phyloP scores from a whole-genome alignment of 2,797 vertebrate species.

The Xenentodon cancila region DNA sequence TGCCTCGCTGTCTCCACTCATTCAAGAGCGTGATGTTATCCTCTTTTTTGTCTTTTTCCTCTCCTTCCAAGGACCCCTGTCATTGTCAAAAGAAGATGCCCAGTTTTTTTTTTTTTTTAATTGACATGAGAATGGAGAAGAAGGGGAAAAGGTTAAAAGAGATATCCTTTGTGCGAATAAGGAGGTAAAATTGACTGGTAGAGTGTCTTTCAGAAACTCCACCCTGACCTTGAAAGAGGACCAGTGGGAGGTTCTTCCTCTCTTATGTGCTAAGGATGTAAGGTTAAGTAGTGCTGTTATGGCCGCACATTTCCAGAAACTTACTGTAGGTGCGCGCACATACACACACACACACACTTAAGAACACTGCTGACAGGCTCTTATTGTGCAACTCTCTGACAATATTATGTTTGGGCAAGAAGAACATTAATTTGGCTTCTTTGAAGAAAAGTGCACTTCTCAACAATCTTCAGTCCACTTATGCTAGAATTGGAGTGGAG shows the following conservation, averaged over 20 bases:
- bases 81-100: conserved; percentile 66
- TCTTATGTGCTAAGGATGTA: conserved; percentile 59
- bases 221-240: conserved; percentile 75
- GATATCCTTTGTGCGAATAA: conserved; percentile 78
- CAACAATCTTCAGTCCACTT: conserved; percentile 77
- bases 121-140: conserved; percentile 60
- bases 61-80: conserved; percentile 58
- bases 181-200: conserved; percentile 72
- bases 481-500: conserved; percentile 68
- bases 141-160: conserved; percentile 72
- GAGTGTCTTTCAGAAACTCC: conserved; percentile 75
- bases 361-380: conserved; percentile 66
- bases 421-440: conserved; percentile 83
- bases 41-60: conserved; percentile 47
- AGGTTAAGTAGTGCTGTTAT: conserved; percentile 75
- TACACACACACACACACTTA: conserved; percentile 51
- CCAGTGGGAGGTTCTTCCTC: conserved; percentile 66
- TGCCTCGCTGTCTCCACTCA: conserved; percentile 37
- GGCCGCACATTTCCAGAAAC: conserved; percentile 49
- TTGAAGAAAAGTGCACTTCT: conserved; percentile 78
- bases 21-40: conserved; percentile 53
- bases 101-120: conserved; percentile 50
- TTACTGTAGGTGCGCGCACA: conserved; percentile 59
- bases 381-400: conserved; percentile 74
- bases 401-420: conserved; percentile 83